phyloP scores from a whole-genome alignment of 2,888 invertebrate species.

The Tethea ocularis region DNA sequence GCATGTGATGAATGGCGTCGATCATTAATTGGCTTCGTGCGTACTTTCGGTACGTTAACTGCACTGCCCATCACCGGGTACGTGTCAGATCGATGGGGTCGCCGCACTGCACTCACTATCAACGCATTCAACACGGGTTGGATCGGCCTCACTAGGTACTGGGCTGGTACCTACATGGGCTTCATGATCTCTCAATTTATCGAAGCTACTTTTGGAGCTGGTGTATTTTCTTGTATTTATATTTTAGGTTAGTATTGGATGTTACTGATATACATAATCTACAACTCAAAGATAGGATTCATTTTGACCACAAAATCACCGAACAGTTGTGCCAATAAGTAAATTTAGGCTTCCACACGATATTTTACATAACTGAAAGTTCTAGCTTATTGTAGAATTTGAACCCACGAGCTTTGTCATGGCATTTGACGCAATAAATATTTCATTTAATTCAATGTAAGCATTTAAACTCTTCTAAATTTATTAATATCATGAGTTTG shows the following conservation, averaged over 20 bases:
- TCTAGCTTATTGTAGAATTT: too few relatives aligned
- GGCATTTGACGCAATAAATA: too few relatives aligned
- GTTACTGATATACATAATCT: too few relatives aligned
- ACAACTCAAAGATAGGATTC: background rate
- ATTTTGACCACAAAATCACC: background rate
- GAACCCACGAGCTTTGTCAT: too few relatives aligned
- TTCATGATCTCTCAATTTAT: constrained; percentile 87
- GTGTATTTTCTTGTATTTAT: constrained; percentile 87
- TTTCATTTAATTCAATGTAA: too few relatives aligned
- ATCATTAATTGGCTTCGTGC: constrained; percentile 87
- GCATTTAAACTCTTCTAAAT: too few relatives aligned
- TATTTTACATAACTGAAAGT: too few relatives aligned
- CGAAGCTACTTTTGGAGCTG: constrained; percentile 86
- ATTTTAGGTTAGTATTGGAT: constrained; percentile 82
- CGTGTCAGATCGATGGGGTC: constrained; percentile 89
- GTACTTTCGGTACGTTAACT: constrained; percentile 86
- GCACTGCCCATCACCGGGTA: constrained; percentile 88
- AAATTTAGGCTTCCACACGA: too few relatives aligned
- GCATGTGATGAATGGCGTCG: constrained; percentile 88
- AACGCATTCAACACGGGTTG: constrained; percentile 84
- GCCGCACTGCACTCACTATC: constrained; percentile 82
- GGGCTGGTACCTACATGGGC: constrained; percentile 85
- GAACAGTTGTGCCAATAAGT: too few relatives aligned
- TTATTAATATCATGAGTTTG: too few relatives aligned
- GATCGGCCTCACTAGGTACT: constrained; percentile 14